Percentiles rank a stretch among this genome's conserved stretches.
Conservation (phyloP, 2,113 vertebrate genomes). For the Amazona vittata region DNA sequence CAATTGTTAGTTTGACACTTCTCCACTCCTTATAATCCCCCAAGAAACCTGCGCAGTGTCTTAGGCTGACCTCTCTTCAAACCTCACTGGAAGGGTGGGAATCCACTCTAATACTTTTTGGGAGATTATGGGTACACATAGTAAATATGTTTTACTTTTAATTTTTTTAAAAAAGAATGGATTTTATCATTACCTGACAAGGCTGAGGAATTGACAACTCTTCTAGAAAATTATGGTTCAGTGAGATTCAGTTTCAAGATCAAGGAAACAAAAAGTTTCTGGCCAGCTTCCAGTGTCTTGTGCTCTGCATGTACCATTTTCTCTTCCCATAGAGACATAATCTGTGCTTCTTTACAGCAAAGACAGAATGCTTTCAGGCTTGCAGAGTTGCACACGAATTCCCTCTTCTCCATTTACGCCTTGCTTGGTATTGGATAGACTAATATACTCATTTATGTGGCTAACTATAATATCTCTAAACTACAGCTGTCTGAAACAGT, state of each 20-base stretch:
- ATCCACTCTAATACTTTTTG: background rate
- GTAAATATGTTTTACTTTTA: background rate
- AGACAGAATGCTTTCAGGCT: background rate
- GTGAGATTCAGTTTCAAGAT: background rate
- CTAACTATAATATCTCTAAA: background rate
- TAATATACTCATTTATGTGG: background rate
- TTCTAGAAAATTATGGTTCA: background rate
- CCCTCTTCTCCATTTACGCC: background rate
- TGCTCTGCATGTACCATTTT: background rate
- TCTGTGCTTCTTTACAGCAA: background rate
- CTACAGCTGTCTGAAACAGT: background rate
- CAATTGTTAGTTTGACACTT: background rate
- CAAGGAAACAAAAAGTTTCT: background rate
- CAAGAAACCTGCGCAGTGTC: background rate
- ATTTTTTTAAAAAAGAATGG: background rate
- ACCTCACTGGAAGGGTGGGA: background rate
- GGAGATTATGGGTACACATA: background rate
- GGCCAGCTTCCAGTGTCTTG: background rate
- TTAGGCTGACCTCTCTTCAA: background rate
- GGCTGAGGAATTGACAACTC: background rate
- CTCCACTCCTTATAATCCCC: background rate
- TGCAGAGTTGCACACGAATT: background rate
- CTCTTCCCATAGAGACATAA: rapidly evolving
- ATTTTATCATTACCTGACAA: background rate
- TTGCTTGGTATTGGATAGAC: background rate